Evolutionary conservation across 1,140 invertebrate species (phyloP).

Genomic region (Cydia pomonella): DNA sequence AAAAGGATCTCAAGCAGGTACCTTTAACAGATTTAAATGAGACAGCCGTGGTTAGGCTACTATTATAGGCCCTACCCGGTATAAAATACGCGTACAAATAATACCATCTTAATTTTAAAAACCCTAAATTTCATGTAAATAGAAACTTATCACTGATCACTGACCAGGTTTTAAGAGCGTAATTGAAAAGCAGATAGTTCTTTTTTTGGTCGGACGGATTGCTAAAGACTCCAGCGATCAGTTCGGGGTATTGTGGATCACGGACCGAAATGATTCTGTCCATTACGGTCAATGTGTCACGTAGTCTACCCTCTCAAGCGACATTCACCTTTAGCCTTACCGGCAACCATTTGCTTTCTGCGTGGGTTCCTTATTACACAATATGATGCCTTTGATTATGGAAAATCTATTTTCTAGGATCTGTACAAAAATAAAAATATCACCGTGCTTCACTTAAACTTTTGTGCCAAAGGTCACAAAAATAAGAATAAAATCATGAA

Average conservation of each 20-base stretch:
- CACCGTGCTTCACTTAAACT: no score
- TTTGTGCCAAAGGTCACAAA: no score
- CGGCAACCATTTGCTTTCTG: slow-evolving; percentile 16
- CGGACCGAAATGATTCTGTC: slow-evolving; percentile 19
- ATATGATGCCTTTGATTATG: background rate
- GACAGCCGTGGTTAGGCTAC: no score
- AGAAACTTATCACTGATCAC: background rate
- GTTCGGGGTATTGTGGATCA: slow-evolving; percentile 18
- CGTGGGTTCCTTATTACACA: background rate
- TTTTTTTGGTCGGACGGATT: slow-evolving; percentile 3
- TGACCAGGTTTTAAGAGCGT: background rate
- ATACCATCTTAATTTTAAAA: no score
- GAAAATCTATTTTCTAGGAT: background rate
- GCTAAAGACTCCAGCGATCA: slow-evolving; percentile 19
- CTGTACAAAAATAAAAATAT: background rate
- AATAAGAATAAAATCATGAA: no score
- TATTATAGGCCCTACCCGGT: no score
- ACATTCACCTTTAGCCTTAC: slow-evolving; percentile 26
- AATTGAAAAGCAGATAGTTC: background rate
- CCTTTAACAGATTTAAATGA: no score
- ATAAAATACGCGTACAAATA: no score
- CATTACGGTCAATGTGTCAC: slow-evolving; percentile 29
- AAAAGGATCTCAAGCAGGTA: no score
- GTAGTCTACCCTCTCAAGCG: slow-evolving; percentile 25
- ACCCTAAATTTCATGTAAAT: no score